Evolutionary conservation across 2,797 vertebrate genomes (phyloP), one percentile per base, ranked within the genome.

Genomic region (Glossophaga mutica): DNA sequence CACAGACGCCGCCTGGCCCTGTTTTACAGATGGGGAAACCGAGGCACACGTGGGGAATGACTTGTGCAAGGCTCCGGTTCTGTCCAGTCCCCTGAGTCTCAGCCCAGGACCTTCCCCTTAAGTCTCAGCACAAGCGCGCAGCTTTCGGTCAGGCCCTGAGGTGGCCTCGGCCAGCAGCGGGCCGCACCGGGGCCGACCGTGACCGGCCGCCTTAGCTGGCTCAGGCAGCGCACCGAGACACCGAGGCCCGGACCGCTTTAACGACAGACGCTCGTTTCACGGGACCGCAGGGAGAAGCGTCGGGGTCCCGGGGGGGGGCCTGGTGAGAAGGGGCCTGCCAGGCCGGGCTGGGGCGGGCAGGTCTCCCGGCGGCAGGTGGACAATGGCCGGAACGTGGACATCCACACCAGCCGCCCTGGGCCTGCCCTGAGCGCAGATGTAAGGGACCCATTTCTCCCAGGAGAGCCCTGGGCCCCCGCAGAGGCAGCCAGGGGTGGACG

Each of bases 141-240:
- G n/a, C 15, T 2, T 12, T 32, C 82, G 1, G 42, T 4, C 24
- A 34, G 39, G 21, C n/a, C 0, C 32, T 0, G 24, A 19, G 29
- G 6, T 0, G 0, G 52, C 11, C 55, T 24, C 1, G 65, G n/a
- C 29, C 3, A 11, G 0, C 18, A 9, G 39, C 0, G 1, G 73
- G 62, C 34, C 2, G n/a, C 0, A 0, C 5, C 1, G 19, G 1
- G 21, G 39, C 22, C 59, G 1, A 48, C 34, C 29, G 0, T 1
- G 16, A 15, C 37, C 22, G 0, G 0, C 32, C 48, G 11, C 2
- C 4, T 34, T 2, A 3, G 21, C 9, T 24, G 3, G 15, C 70
- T 42, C 14, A 2, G 6, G 70, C 68, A 9, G 22, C 4, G 22
- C 9, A 0, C 0, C 0, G 0, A 0, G 18, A 57, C 29, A 0